Conservation (phyloP, 2,113 vertebrate species). For the Parotia lawesii region DNA sequence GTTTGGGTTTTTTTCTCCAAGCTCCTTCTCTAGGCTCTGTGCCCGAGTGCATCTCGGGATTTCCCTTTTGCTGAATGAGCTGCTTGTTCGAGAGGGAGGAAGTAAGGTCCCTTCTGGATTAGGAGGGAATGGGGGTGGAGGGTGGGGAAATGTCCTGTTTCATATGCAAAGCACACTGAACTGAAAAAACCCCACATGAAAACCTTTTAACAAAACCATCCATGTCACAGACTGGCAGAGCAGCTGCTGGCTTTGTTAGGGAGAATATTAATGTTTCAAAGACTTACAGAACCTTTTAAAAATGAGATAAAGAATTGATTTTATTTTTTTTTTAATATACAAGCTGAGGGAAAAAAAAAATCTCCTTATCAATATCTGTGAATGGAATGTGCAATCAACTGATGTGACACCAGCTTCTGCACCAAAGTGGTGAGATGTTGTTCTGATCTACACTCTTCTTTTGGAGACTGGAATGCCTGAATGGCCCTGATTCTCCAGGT, state of each 20-base stretch:
- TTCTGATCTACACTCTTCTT: rapidly evolving
- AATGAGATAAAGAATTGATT: not conserved
- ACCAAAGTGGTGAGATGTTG: not conserved
- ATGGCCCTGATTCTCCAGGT: not conserved
- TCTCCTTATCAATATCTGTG: not conserved
- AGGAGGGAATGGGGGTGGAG: constrained; percentile 53
- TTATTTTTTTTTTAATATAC: not conserved
- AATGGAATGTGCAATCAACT: not conserved
- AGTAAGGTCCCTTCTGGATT: constrained; percentile 82
- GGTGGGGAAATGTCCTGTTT: constrained; percentile 78
- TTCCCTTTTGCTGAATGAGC: constrained; percentile 84
- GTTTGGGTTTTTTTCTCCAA: not conserved
- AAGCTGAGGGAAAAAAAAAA: not conserved
- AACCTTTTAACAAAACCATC: constrained; percentile 74
- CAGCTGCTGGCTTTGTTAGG: constrained; percentile 73
- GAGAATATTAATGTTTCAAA: constrained; percentile 66
- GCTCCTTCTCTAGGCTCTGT: constrained; percentile 34
- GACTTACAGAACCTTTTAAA: constrained; percentile 4
- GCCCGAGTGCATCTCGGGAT: constrained; percentile 73
- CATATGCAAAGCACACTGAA: constrained; percentile 75
- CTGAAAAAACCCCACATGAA: constrained; percentile 27
- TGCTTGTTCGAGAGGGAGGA: constrained; percentile 81
- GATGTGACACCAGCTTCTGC: not conserved
- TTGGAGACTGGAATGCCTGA: not conserved
- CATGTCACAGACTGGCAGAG: constrained; percentile 64